Base-by-base conservation (phyloP, 2,797 vertebrate species). In the Enteromius viviparus region DNA sequence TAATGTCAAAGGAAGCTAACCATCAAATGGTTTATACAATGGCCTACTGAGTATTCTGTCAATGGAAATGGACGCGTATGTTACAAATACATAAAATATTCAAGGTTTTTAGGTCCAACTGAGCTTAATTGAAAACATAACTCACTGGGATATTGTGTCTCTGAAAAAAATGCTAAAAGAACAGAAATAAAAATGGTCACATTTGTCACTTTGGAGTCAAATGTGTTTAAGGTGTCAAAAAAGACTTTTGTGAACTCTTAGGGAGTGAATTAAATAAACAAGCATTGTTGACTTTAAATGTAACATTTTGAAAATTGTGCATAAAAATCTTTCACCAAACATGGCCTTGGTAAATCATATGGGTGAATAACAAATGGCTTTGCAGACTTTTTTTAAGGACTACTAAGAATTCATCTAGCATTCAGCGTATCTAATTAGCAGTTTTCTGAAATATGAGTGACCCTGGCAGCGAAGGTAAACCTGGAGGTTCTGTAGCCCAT, bases 21-120 rank as follows among this genome's bases (percentile, higher is more conserved):
- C n/a, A 53, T 76, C n/a, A 55, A 66, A 82, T 49, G 42, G 55
- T 51, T 81, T 49, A 71, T 62, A 71, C 78, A 81, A 81, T 74
- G 14, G 23, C 23, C 65, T 23, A 37, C 53, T 80, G 23, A 2
- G 4, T 34, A n/a, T 80, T 60, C 66, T 71, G 66, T 60, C 78
- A 26, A 62, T 2, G 14, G 26, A 17, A 81, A 74, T 14, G 8
- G 71, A 72, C 29, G 9, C 1, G 60, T 14, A 15, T 76, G 6
- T 60, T 21, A 70, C 23, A 75, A 77, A 76, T 47, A 74, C 47
- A 86, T 76, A 8, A 82, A 84, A 76, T 76, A 82, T 60, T 62
- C 21, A 85, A 64, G n/a, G 74, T 74, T 69, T 66, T 29, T 34
- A 71, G 32, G 83, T 74, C 47, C 11, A 75, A 42, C 40, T 55